A percentile compares a stretch with the other conserved stretches of the same genome.
Conservation (phyloP, 2,113 vertebrate genomes). For the Monopterus albus region DNA sequence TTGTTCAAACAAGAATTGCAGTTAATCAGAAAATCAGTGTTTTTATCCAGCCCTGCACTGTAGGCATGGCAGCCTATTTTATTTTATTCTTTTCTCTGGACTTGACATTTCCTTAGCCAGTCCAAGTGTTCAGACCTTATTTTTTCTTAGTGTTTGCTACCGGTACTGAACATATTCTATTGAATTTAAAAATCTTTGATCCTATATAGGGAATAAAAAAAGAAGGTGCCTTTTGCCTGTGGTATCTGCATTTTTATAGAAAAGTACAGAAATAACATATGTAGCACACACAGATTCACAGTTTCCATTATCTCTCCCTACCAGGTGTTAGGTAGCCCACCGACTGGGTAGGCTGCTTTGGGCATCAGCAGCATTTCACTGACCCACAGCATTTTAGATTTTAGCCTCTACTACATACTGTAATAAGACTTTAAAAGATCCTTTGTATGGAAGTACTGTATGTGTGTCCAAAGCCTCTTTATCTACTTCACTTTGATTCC, state of each 20-base stretch:
- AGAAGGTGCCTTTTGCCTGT: constrained; percentile 13
- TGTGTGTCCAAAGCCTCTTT: constrained; percentile 20
- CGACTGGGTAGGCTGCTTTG: constrained; percentile 51
- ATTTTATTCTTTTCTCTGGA: no score
- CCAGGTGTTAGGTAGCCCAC: constrained; percentile 61
- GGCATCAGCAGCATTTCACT: constrained; percentile 54
- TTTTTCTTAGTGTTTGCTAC: not conserved
- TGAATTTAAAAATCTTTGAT: not conserved
- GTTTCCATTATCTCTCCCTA: constrained; percentile 53
- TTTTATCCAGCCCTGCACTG: no score
- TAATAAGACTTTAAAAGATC: constrained; percentile 58
- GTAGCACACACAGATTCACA: constrained; percentile 16
- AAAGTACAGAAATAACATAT: constrained; percentile 10
- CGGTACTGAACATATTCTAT: not conserved
- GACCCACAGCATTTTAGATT: constrained; percentile 54
- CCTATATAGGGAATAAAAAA: not conserved
- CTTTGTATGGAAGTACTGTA: constrained; percentile 7
- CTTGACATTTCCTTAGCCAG: no score
- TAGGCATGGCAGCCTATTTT: no score
- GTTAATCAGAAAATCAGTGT: no score
- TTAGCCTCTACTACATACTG: constrained; percentile 40
- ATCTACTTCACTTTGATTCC: constrained; percentile 34
- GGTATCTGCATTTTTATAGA: not conserved
- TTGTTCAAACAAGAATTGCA: no score
- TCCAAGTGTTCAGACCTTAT: no score